These are phyloP conservation scores for Bradypodion pumilum DNA, from an alignment of 2,797 vertebrate genomes.

Conservation along the genomic window DNA sequence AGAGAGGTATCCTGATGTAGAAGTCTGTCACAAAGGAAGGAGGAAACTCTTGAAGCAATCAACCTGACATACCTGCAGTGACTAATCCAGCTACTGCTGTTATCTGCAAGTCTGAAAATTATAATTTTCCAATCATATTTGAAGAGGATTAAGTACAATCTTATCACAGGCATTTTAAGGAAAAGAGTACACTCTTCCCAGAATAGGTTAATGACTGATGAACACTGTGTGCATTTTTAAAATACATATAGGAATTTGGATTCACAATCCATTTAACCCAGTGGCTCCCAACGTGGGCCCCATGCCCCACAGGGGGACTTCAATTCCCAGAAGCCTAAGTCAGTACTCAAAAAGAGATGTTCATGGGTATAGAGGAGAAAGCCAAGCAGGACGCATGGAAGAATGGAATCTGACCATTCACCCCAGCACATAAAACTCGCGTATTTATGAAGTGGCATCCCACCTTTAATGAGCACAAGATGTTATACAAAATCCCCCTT, in stretches of 20 bases:
- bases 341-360: too few relatives aligned
- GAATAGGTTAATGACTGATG: neutral
- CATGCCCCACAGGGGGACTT: too few relatives aligned
- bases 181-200: conserved; percentile 8
- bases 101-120: neutral
- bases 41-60: conserved; percentile 14
- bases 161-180: neutral
- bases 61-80: neutral
- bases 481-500: neutral
- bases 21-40: neutral
- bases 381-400: neutral
- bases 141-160: conserved; percentile 19
- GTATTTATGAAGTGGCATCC: neutral
- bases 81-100: neutral
- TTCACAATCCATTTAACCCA: neutral
- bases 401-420: neutral
- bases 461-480: neutral
- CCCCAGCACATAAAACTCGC: neutral
- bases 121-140: neutral
- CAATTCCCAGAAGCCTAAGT: too few relatives aligned
- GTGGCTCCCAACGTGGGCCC: too few relatives aligned
- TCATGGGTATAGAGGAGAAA: neutral
- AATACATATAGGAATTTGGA: neutral
- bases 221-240: neutral
- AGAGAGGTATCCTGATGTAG: conserved; percentile 14